Evolutionary conservation across 1,140 invertebrate species (phyloP).

Genomic region (Aporrectodea caliginosa): DNA sequence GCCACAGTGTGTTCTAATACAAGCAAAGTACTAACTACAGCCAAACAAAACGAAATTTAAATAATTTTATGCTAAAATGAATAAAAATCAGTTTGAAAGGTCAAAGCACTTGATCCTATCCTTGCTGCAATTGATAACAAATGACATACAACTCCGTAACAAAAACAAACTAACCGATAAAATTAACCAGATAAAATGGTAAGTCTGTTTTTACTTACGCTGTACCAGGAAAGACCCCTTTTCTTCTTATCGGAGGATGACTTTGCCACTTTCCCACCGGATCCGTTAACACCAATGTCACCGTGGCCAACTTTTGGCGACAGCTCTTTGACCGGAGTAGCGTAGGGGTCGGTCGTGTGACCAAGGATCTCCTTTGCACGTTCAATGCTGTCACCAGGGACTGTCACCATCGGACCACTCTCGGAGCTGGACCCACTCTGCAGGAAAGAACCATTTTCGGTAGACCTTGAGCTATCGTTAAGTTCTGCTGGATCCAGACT

Average conservation of each 20-base stretch:
- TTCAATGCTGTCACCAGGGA: background rate
- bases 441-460: background rate
- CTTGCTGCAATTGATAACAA: too few species aligned
- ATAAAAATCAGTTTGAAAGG: too few species aligned
- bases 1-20: too few species aligned
- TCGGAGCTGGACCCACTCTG: background rate
- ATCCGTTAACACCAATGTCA: background rate
- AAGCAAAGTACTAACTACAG: too few species aligned
- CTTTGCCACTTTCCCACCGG: background rate
- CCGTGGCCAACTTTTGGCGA: background rate
- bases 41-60: too few species aligned
- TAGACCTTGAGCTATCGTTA: background rate
- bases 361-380: background rate
- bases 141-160: too few species aligned
- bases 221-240: background rate
- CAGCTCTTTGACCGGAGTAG: background rate
- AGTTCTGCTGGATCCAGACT: background rate
- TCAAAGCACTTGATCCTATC: too few species aligned
- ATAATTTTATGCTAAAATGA: too few species aligned
- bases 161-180: too few species aligned
- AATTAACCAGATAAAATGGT: too few species aligned
- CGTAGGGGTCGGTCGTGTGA: background rate
- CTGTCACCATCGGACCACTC: background rate
- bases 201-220: background rate
- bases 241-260: background rate